phyloP scores from a whole-genome alignment of 2,113 vertebrate species.

The Podilymbus podiceps region DNA sequence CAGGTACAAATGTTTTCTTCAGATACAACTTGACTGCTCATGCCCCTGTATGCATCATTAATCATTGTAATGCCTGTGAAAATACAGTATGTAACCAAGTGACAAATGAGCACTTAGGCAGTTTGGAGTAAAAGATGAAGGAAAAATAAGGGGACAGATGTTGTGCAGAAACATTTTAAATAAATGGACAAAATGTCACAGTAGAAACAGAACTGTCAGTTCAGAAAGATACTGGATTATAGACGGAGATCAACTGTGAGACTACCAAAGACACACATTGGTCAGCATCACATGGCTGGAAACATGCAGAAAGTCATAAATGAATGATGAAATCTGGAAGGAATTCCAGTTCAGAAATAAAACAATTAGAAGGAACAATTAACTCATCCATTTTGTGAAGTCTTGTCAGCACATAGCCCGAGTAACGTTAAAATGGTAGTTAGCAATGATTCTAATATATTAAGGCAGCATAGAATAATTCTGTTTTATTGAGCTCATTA shows the following conservation, averaged over 20 bases:
- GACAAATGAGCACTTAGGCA: neutral
- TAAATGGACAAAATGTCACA: neutral
- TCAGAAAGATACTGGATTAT: neutral
- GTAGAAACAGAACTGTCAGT: neutral
- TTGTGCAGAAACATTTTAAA: neutral
- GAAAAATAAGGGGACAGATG: neutral
- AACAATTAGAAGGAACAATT: slow-evolving; percentile 26
- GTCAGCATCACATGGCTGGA: neutral
- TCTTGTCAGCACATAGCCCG: neutral
- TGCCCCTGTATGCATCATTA: neutral
- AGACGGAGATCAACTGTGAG: neutral
- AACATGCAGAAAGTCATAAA: neutral
- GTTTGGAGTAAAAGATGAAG: neutral
- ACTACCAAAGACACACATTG: neutral
- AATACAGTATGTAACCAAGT: neutral
- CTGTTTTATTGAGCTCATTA: slow-evolving; percentile 47
- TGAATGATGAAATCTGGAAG: neutral
- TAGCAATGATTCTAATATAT: slow-evolving; percentile 10
- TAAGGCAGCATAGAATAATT: neutral
- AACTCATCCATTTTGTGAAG: neutral
- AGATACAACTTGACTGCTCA: neutral
- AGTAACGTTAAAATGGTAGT: neutral
- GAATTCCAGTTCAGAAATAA: neutral
- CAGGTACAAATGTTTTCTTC: neutral
- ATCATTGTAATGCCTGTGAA: neutral